Base-by-base conservation (phyloP, 2,113 vertebrate genomes). In the Origma solitaria region DNA sequence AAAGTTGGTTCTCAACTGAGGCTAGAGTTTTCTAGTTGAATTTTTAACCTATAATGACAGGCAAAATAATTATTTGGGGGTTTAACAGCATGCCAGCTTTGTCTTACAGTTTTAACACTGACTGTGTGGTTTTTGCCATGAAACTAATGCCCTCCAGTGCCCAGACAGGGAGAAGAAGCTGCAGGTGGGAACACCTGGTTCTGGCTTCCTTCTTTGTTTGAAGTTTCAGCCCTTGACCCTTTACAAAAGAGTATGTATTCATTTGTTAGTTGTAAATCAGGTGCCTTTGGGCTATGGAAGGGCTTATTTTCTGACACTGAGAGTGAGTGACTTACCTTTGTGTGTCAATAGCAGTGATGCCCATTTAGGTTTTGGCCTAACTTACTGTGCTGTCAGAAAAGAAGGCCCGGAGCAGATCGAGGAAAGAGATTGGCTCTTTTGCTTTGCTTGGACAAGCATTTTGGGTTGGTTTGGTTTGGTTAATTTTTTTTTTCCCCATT, bases 1-100 rank as follows among this genome's bases (percentile, higher is more conserved):
- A 94, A 88, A 95, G 96, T 73, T 91, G 81, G 92, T 92, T 97
- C 92, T 97, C 86, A 96, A 70, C 82, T 82, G 95, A 94, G 79
- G 57, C 93, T 96, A 91, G 92, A 68, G 42, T 82, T 33, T 54
- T 60, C 51, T 40, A 65, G 76, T 94, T 95, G 73, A 76, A 94
- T 90, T 94, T 90, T 95, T 93, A 93, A 28, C 69, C 25, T 64
- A 7, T 88, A 87, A 84, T 71, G 66, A 69, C 95, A 95, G 92
- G 94, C 95, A 87, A 33, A 82, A 93, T 21, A 61, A 81, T 77
- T 62, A 23, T 18, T 40, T 66, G 77, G 44, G 57, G 44, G 15
- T 50, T 68, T 79, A 95, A 91, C 96, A 77, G 72, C 87, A 56
- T 77, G 93, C 81, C 60, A 84, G 86, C 78, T 88, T 95, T 75